Evolutionary conservation across 1,140 invertebrate genomes (phyloP).

Genomic region (Apis mellifera): DNA sequence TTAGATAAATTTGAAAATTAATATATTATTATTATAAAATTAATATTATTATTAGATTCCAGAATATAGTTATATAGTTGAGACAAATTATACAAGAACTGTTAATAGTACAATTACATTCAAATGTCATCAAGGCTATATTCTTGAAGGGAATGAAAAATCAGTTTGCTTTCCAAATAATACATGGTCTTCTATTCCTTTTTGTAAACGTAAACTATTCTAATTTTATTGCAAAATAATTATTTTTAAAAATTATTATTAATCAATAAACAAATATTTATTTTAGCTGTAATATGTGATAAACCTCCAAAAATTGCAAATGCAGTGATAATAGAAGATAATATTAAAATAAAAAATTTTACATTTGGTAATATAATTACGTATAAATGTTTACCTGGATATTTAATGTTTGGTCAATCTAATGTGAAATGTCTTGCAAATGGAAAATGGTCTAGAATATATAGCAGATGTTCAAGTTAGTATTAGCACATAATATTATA

Average conservation of each 20-base stretch:
- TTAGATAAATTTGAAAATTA: not conserved
- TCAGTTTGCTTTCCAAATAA: constrained; percentile 78
- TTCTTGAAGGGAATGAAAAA: constrained; percentile 70
- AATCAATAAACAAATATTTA: constrained; percentile 23
- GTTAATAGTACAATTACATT: constrained; percentile 71
- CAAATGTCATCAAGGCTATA: constrained; percentile 78
- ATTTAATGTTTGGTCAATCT: constrained; percentile 80
- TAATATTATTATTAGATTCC: constrained; percentile 61
- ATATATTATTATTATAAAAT: no score
- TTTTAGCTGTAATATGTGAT: constrained; percentile 73
- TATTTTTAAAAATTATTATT: not conserved
- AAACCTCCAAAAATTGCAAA: constrained; percentile 67
- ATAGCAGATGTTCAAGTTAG: constrained; percentile 82
- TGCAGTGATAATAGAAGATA: constrained; percentile 51
- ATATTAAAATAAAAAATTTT: constrained; percentile 65
- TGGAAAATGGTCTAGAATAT: constrained; percentile 82
- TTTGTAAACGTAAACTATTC: constrained; percentile 73
- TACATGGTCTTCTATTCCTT: constrained; percentile 78
- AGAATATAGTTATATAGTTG: constrained; percentile 73
- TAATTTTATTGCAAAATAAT: not conserved
- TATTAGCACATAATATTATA: not conserved
- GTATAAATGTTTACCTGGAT: constrained; percentile 81
- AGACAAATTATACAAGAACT: constrained; percentile 52
- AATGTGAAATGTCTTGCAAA: constrained; percentile 79
- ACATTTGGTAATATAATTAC: constrained; percentile 77